A percentile compares a stretch with the other conserved stretches of the same genome.
Evolutionary conservation across 1,140 invertebrate species (phyloP).

Genomic region (Nasonia vitripennis): DNA sequence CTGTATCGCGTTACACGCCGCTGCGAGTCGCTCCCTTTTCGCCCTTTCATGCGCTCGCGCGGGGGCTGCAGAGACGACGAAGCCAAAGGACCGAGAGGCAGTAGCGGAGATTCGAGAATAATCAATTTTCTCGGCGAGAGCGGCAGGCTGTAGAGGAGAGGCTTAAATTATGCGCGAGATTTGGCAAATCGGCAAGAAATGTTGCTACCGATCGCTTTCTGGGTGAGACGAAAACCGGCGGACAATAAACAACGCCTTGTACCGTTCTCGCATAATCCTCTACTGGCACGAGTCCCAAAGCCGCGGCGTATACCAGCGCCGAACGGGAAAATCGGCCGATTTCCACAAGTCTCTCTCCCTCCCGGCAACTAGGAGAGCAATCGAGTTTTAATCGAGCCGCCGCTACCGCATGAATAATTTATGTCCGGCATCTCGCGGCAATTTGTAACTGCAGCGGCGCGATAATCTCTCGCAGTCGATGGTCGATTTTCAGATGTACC

Average conservation of each 20-base stretch:
- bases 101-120: background rate
- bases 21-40: background rate
- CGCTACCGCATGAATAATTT: constrained; percentile 22
- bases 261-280: too few species aligned
- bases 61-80: background rate
- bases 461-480: background rate
- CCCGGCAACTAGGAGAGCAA: background rate
- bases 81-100: background rate
- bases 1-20: background rate
- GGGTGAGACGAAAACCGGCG: too few species aligned
- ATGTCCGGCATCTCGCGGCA: background rate
- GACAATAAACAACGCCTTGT: too few species aligned
- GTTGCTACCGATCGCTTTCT: too few species aligned
- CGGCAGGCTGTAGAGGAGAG: background rate
- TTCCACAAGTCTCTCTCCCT: too few species aligned
- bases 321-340: too few species aligned
- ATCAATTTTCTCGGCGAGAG: background rate
- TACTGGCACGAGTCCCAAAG: too few species aligned
- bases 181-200: too few species aligned
- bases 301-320: too few species aligned
- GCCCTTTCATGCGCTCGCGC: too few species aligned
- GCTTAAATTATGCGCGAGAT: too few species aligned
- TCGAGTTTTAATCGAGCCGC: constrained; percentile 25
- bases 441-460: background rate
- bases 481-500: constrained; percentile 9